These are phyloP conservation scores for Anorthoa munda DNA, from an alignment of 2,888 invertebrate species.

Conservation along the genomic window DNA sequence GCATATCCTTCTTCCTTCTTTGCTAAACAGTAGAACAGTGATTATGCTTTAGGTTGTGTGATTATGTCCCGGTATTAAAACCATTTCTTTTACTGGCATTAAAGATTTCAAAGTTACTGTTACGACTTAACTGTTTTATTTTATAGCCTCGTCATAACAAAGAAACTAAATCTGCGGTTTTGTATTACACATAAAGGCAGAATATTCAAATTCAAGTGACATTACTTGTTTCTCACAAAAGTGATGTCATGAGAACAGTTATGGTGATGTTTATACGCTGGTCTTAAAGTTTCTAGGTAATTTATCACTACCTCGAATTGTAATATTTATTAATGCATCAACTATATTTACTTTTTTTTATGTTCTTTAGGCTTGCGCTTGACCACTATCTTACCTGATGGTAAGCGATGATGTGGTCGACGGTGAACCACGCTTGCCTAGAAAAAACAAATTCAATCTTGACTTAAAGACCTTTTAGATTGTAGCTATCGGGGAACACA, in stretches of 20 bases:
- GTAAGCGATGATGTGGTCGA: too few relatives aligned
- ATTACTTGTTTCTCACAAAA: slow-evolving; percentile 45
- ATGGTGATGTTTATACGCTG: slow-evolving; percentile 17
- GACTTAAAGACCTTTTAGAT: too few relatives aligned
- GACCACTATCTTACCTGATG: too few relatives aligned
- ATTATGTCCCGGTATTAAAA: background rate
- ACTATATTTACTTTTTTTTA: background rate
- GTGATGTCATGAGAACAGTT: slow-evolving; percentile 57
- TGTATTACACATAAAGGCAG: slow-evolving; percentile 39
- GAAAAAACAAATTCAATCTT: too few relatives aligned
- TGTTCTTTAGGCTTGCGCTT: too few relatives aligned
- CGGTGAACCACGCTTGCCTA: too few relatives aligned
- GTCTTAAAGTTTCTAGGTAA: slow-evolving; percentile 12
- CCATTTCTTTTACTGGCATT: slow-evolving; percentile 29
- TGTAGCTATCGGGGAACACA: too few relatives aligned
- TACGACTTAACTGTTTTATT: slow-evolving; percentile 45
- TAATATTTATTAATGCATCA: slow-evolving; percentile 1
- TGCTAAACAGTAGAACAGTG: background rate
- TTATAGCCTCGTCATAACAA: slow-evolving; percentile 50
- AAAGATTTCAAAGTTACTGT: slow-evolving; percentile 35
- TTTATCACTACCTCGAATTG: slow-evolving; percentile 30
- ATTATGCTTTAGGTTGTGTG: background rate
- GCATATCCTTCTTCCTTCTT: background rate
- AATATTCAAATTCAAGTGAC: slow-evolving; percentile 54
- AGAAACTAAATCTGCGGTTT: slow-evolving; percentile 56